Conservation (phyloP, 2,113 vertebrate species). For the Cricetomys ansorgei region DNA sequence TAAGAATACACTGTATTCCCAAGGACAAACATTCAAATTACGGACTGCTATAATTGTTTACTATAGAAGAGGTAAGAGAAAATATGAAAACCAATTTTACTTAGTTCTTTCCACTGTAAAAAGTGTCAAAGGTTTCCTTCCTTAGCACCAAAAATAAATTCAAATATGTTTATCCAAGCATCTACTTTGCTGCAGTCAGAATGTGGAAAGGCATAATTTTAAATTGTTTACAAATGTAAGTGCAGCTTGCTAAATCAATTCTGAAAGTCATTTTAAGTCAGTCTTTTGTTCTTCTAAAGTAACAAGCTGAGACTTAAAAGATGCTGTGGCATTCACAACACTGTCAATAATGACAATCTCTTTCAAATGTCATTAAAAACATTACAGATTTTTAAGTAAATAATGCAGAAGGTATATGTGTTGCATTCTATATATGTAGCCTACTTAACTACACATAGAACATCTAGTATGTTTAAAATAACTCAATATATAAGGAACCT, state of each 20-base stretch:
- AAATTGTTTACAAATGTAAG: slow-evolving; percentile 73
- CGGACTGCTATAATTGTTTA: slow-evolving; percentile 19
- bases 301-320: slow-evolving; percentile 71
- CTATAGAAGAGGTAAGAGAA: slow-evolving; percentile 44
- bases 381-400: slow-evolving; percentile 48
- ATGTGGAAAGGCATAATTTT: slow-evolving; percentile 79
- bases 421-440: slow-evolving; percentile 54
- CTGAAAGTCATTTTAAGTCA: slow-evolving; percentile 72
- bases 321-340: slow-evolving; percentile 68
- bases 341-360: slow-evolving; percentile 59
- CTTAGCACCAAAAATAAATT: slow-evolving; percentile 67
- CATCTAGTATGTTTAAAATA: slow-evolving; percentile 64
- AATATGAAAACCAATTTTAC: slow-evolving; percentile 52
- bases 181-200: slow-evolving; percentile 82
- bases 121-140: slow-evolving; percentile 63
- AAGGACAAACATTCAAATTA: slow-evolving; percentile 66
- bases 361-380: slow-evolving; percentile 71
- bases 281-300: slow-evolving; percentile 46
- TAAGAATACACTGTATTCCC: slow-evolving; percentile 54
- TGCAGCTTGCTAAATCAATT: slow-evolving; percentile 77
- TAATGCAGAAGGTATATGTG: slow-evolving; percentile 54
- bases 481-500: slow-evolving; percentile 71
- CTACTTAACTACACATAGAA: slow-evolving; percentile 74
- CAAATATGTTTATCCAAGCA: slow-evolving; percentile 65
- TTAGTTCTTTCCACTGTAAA: slow-evolving; percentile 66